A percentile compares a stretch with the other conserved stretches of the same genome.
These are phyloP conservation scores for Noctua fimbriata DNA, from an alignment of 2,888 invertebrate genomes.

Conservation along the genomic window DNA sequence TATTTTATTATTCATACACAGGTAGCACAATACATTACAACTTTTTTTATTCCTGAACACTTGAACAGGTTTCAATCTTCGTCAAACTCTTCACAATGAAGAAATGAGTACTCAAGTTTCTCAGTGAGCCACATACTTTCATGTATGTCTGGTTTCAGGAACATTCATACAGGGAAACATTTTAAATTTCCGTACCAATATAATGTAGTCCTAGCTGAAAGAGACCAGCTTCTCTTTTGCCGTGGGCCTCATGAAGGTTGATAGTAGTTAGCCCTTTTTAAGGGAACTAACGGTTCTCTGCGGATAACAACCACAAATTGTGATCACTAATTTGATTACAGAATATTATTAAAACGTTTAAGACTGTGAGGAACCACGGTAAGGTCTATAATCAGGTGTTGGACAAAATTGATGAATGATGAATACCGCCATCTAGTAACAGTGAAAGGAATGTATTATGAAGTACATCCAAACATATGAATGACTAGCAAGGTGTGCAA, in stretches of 20 bases:
- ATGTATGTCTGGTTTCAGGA: not conserved
- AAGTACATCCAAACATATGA: not conserved
- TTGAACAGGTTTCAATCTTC: not conserved
- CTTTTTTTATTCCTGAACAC: not conserved
- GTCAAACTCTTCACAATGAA: not conserved
- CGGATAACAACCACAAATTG: no score
- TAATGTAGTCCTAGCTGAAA: not conserved
- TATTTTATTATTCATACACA: not conserved
- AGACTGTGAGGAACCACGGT: rapidly evolving
- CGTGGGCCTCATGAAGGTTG: not conserved
- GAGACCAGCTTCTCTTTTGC: not conserved
- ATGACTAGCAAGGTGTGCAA: not conserved
- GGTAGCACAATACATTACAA: not conserved
- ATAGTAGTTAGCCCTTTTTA: not conserved
- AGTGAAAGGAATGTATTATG: constrained; percentile 8
- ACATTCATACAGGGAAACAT: not conserved
- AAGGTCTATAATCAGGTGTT: not conserved
- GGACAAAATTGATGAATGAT: constrained; percentile 6
- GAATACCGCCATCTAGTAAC: constrained; percentile 44
- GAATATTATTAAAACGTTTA: not conserved
- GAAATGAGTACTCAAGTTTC: not conserved
- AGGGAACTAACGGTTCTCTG: not conserved
- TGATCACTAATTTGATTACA: not conserved
- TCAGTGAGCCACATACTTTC: not conserved
- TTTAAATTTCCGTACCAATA: constrained; percentile 8